A percentile compares a stretch with the other conserved stretches of the same genome.
Evolutionary conservation across 2,797 vertebrate species (phyloP).

Genomic region (Xenentodon cancila): DNA sequence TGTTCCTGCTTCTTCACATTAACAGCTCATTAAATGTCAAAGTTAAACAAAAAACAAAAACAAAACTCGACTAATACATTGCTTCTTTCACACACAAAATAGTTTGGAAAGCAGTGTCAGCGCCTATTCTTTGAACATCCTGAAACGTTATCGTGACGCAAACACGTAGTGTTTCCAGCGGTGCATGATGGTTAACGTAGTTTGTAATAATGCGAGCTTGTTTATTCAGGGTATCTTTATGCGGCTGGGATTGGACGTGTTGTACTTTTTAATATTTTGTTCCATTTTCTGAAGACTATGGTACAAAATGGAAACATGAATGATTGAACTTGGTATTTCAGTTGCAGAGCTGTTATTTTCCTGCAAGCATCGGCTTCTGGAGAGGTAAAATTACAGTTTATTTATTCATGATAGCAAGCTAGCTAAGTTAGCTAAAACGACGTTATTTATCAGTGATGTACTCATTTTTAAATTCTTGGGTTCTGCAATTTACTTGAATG

Average conservation of each 20-base stretch:
- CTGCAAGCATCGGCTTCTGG: slow-evolving; percentile 18
- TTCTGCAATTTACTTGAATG: background rate
- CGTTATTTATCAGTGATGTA: no score
- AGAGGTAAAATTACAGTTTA: slow-evolving; percentile 50
- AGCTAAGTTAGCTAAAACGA: slow-evolving; percentile 17
- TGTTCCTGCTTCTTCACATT: background rate
- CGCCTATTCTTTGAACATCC: slow-evolving; percentile 41
- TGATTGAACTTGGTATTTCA: slow-evolving; percentile 11
- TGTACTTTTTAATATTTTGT: slow-evolving; percentile 9
- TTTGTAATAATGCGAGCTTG: slow-evolving; percentile 28
- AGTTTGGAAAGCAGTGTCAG: background rate
- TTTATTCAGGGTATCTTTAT: slow-evolving; percentile 37
- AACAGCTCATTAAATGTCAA: background rate
- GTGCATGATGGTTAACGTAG: slow-evolving; percentile 66
- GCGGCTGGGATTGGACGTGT: background rate
- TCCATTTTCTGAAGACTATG: background rate
- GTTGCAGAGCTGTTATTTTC: slow-evolving; percentile 10
- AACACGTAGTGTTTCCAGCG: background rate
- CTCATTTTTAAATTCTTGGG: no score
- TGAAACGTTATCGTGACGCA: background rate
- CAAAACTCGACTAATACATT: background rate
- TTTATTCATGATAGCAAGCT: slow-evolving; percentile 5
- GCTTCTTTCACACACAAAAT: background rate
- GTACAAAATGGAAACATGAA: slow-evolving; percentile 46
- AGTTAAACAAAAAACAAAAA: no score